A percentile compares a stretch with the other conserved stretches of the same genome.
Conservation (phyloP, 2,113 vertebrate genomes). For the Lutjanus erythropterus region DNA sequence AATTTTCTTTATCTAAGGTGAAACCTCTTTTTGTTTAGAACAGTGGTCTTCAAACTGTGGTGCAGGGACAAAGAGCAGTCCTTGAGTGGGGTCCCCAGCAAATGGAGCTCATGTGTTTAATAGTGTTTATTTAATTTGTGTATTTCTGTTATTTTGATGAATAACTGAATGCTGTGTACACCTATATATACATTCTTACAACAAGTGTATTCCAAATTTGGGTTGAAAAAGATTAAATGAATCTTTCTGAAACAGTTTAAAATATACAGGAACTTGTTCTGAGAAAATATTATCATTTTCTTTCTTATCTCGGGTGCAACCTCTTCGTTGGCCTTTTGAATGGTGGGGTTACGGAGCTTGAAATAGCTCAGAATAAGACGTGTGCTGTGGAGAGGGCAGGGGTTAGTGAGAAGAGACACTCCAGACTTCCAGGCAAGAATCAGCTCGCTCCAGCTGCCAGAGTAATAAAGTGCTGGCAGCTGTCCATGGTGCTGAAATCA, state of each 20-base stretch:
- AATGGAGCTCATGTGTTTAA: too few relatives aligned
- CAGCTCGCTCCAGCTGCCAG: constrained; percentile 69
- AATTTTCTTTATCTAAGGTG: too few relatives aligned
- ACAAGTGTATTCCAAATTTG: neutral
- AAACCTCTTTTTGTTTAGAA: too few relatives aligned
- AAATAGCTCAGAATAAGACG: constrained; percentile 58
- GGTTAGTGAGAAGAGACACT: constrained; percentile 71
- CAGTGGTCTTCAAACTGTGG: too few relatives aligned
- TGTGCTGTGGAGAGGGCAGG: constrained; percentile 50
- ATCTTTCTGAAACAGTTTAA: constrained; percentile 2
- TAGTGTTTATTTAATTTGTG: too few relatives aligned
- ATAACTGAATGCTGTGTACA: neutral
- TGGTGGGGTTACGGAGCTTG: constrained; percentile 40
- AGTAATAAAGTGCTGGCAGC: constrained; percentile 73
- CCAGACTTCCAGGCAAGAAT: constrained; percentile 67
- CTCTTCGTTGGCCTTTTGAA: constrained; percentile 34
- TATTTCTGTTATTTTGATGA: neutral
- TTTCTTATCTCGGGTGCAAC: constrained; percentile 44
- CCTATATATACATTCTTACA: neutral
- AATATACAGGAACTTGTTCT: constrained; percentile 13
- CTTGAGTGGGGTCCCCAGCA: too few relatives aligned
- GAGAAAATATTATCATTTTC: constrained; percentile 8
- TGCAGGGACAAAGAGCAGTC: too few relatives aligned
- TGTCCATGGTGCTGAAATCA: constrained; percentile 80
- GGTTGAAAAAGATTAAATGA: neutral